Percentiles rank a stretch among this genome's conserved stretches.
These are phyloP conservation scores for Premnoplex brunnescens DNA, from an alignment of 2,797 vertebrate genomes.

Conservation along the genomic window DNA sequence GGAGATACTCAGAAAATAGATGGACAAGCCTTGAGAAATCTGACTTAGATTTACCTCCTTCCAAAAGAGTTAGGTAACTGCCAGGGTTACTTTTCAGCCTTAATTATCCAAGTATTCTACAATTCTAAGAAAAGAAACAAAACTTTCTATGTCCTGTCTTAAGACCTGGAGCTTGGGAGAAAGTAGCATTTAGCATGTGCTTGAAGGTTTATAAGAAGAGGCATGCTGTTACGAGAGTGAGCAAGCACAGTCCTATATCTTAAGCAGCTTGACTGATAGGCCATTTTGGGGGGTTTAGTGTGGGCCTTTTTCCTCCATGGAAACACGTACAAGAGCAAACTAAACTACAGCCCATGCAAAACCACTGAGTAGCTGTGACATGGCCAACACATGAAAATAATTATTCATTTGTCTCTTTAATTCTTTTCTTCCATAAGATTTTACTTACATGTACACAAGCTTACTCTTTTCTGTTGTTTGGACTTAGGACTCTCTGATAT, in stretches of 20 bases:
- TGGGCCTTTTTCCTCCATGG: background rate
- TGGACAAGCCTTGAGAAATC: background rate
- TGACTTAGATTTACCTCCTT: background rate
- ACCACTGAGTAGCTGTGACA: background rate
- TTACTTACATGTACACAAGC: background rate
- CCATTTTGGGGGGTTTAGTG: background rate
- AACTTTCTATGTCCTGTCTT: background rate
- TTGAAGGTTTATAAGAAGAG: background rate
- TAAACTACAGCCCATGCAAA: background rate
- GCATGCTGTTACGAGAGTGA: background rate
- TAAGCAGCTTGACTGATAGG: background rate
- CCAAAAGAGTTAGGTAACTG: background rate
- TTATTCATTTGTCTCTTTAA: background rate
- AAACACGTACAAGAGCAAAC: background rate
- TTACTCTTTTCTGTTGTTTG: background rate
- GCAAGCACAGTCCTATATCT: background rate
- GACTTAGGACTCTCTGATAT: background rate
- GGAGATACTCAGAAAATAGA: background rate
- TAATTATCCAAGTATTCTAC: background rate
- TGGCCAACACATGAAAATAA: accelerated
- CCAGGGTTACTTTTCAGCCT: background rate
- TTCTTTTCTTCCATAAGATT: background rate
- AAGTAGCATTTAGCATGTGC: background rate
- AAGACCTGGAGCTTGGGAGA: background rate
- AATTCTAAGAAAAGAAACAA: background rate